These are phyloP conservation scores for Lingula anatina DNA, from an alignment of 2,888 invertebrate genomes.

Conservation along the genomic window DNA sequence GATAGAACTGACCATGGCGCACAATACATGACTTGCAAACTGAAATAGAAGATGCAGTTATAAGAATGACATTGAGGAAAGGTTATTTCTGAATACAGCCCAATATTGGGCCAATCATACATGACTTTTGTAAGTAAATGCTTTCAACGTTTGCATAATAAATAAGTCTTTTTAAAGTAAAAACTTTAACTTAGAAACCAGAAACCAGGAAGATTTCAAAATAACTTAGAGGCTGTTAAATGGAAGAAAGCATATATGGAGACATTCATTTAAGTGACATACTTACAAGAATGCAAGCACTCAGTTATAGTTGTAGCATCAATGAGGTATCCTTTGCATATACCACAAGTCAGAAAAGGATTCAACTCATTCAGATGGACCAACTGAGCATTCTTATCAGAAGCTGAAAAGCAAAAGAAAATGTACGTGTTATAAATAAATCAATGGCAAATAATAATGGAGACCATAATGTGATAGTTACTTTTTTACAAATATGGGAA, in stretches of 20 bases:
- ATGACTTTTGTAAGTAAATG: too few species aligned
- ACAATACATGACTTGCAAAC: conserved; percentile 2
- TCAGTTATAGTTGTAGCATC: conserved; percentile 96
- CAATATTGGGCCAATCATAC: too few species aligned
- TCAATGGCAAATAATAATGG: neutral
- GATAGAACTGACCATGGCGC: neutral
- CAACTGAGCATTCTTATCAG: too few species aligned
- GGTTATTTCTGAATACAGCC: too few species aligned
- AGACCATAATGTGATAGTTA: too few species aligned
- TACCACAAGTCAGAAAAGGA: neutral
- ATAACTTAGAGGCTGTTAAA: neutral
- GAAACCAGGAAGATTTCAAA: too few species aligned
- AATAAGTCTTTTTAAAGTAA: too few species aligned
- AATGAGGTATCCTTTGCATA: conserved; percentile 74
- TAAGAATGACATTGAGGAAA: neutral
- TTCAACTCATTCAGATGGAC: neutral
- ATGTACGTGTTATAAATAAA: too few species aligned
- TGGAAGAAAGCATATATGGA: neutral
- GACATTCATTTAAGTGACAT: neutral
- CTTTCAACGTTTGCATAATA: neutral
- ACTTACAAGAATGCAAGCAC: conserved; percentile 90
- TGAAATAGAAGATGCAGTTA: neutral
- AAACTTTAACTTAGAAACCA: too few species aligned
- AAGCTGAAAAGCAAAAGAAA: too few species aligned
- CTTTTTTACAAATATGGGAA: too few species aligned